These are phyloP conservation scores for Anthopleura xanthogrammica DNA, from an alignment of 92 coral and sea anemone species.

Conservation along the genomic window DNA sequence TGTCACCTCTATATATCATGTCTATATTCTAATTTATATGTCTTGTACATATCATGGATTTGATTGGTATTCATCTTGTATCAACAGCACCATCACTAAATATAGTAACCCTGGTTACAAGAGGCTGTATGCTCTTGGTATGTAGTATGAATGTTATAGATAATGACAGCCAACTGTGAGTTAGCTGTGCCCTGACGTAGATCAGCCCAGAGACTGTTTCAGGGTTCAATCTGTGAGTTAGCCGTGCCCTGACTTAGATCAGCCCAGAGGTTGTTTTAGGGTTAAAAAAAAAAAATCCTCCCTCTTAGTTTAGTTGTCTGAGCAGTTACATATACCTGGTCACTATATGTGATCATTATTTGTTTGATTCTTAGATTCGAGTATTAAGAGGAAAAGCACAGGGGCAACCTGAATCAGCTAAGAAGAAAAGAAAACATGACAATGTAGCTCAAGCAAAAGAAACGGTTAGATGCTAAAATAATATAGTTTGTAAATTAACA, in stretches of 20 bases:
- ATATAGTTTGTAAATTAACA: background rate
- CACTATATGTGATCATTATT: background rate
- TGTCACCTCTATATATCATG: too few species aligned
- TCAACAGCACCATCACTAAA: constrained; percentile 75
- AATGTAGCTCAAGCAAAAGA: constrained; percentile 25
- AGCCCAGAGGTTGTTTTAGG: too few species aligned
- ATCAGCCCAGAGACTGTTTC: too few species aligned
- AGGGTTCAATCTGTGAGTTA: too few species aligned
- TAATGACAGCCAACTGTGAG: background rate
- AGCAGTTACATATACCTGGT: background rate
- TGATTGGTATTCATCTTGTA: background rate
- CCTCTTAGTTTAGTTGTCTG: background rate
- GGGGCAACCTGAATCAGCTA: constrained; percentile 16
- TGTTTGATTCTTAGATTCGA: constrained; percentile 41
- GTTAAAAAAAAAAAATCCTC: too few species aligned
- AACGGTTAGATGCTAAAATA: background rate
- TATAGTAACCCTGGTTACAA: constrained; percentile 69
- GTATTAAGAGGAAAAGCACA: constrained; percentile 60
- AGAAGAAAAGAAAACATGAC: constrained; percentile 30
- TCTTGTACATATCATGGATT: background rate
- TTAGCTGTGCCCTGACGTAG: too few species aligned
- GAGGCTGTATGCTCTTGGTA: constrained; percentile 89
- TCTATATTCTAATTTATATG: background rate
- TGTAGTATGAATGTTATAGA: constrained; percentile 5
- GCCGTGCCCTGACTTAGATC: too few species aligned